phyloP scores from a whole-genome alignment of 1,140 invertebrate species.

The Eueides isabella region DNA sequence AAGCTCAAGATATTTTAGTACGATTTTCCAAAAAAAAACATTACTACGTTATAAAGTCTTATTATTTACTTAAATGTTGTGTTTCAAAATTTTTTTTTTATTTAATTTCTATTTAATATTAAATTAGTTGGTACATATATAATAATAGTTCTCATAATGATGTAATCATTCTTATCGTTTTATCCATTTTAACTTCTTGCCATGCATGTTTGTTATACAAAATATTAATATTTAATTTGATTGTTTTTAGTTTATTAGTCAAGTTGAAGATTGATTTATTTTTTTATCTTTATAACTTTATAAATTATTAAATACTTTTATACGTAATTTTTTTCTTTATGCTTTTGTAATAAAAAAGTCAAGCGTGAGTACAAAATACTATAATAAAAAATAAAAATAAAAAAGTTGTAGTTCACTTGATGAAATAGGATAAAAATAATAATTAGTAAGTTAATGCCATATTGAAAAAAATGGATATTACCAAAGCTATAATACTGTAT shows the following conservation, averaged over 20 bases:
- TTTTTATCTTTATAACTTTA: not conserved
- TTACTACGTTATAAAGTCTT: no score
- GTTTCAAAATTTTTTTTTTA: no score
- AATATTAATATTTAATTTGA: not conserved
- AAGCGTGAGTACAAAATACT: slow-evolving; percentile 3
- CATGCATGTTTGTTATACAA: not conserved
- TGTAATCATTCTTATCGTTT: not conserved
- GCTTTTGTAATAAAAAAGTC: not conserved
- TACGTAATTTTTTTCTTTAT: not conserved
- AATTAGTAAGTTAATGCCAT: not conserved
- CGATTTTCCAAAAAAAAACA: no score
- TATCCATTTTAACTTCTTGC: not conserved
- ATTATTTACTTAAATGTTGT: no score
- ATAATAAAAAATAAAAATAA: not conserved
- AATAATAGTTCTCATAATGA: not conserved
- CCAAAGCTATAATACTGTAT: not conserved
- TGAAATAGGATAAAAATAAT: not conserved
- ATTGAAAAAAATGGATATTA: not conserved
- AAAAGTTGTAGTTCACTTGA: not conserved
- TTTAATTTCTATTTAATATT: no score
- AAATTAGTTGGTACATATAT: not conserved
- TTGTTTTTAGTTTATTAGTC: not conserved
- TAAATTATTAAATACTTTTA: not conserved
- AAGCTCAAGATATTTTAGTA: no score
- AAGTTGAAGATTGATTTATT: not conserved